A percentile compares a stretch with the other conserved stretches of the same genome.
phyloP scores from a whole-genome alignment of 2,888 invertebrate species.

The Eristalis tenax region DNA sequence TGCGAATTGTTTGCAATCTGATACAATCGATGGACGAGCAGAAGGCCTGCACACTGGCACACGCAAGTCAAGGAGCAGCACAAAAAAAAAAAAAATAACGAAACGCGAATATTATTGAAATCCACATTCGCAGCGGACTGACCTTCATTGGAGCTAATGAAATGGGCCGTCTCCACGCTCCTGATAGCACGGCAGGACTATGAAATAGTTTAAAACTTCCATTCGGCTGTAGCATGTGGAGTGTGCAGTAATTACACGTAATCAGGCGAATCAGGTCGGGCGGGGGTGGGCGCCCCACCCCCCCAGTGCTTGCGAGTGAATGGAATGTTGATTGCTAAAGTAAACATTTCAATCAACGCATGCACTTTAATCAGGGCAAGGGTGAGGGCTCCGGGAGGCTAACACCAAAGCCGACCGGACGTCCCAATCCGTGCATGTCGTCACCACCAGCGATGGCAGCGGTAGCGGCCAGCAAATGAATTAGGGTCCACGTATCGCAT shows the following conservation, averaged over 20 bases:
- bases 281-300: not conserved
- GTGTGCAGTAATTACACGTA: conserved; percentile 60
- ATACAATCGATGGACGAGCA: not conserved
- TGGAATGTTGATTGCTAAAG: conserved; percentile 69
- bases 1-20: not conserved
- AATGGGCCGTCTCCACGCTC: not conserved
- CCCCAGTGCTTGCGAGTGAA: conserved; percentile 28
- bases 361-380: conserved; percentile 61
- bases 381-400: not conserved
- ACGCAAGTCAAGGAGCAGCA: not conserved
- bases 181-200: conserved; percentile 13
- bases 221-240: conserved; percentile 51
- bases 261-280: not conserved
- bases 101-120: not conserved
- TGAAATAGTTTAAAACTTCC: conserved; percentile 55
- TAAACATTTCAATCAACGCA: conserved; percentile 69
- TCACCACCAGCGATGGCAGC: not conserved
- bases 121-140: conserved; percentile 14
- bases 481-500: conserved; percentile 34
- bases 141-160: conserved; percentile 41
- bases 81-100: not conserved
- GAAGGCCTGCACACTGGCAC: not conserved
- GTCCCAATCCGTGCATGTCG: not conserved
- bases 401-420: not conserved
- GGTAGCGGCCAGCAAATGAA: conserved; percentile 5